A percentile compares a stretch with the other conserved stretches of the same genome.
These are phyloP conservation scores for Artemia sinica DNA, from an alignment of 2,888 invertebrate species.

Conservation along the genomic window DNA sequence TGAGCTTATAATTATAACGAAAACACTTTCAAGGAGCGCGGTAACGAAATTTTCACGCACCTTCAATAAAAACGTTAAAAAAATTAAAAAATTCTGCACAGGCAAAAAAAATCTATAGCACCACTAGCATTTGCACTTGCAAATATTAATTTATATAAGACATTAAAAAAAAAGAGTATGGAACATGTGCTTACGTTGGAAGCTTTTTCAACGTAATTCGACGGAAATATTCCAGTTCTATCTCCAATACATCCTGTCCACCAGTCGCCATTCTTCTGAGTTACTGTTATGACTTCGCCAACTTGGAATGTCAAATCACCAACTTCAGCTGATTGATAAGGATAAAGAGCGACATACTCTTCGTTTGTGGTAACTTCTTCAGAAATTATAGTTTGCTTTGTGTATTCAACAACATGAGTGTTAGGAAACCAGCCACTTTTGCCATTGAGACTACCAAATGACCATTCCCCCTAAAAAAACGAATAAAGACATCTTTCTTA, in stretches of 20 bases:
- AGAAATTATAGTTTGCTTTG: background rate
- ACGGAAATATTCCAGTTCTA: slow-evolving; percentile 82
- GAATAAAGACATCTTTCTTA: background rate
- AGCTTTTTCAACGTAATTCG: slow-evolving; percentile 75
- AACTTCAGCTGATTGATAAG: slow-evolving; percentile 68
- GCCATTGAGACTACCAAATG: slow-evolving; percentile 41
- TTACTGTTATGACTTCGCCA: slow-evolving; percentile 69
- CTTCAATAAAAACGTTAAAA: too few species aligned
- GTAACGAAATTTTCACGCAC: too few species aligned
- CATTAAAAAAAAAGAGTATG: too few species aligned
- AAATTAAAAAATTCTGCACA: too few species aligned
- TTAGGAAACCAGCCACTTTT: slow-evolving; percentile 44
- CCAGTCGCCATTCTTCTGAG: slow-evolving; percentile 88
- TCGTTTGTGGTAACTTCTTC: slow-evolving; percentile 33
- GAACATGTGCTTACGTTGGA: background rate
- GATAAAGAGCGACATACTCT: slow-evolving; percentile 72
- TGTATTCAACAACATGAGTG: slow-evolving; percentile 36
- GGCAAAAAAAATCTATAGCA: too few species aligned
- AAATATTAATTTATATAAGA: too few species aligned
- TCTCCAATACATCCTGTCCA: slow-evolving; percentile 83
- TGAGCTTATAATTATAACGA: too few species aligned
- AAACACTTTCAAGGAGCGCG: too few species aligned
- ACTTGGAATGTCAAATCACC: slow-evolving; percentile 76
- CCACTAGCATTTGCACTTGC: too few species aligned
- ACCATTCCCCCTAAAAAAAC: slow-evolving; percentile 41